These are phyloP conservation scores for Odobenus rosmarus DNA, from an alignment of 2,113 vertebrate species.

Conservation along the genomic window DNA sequence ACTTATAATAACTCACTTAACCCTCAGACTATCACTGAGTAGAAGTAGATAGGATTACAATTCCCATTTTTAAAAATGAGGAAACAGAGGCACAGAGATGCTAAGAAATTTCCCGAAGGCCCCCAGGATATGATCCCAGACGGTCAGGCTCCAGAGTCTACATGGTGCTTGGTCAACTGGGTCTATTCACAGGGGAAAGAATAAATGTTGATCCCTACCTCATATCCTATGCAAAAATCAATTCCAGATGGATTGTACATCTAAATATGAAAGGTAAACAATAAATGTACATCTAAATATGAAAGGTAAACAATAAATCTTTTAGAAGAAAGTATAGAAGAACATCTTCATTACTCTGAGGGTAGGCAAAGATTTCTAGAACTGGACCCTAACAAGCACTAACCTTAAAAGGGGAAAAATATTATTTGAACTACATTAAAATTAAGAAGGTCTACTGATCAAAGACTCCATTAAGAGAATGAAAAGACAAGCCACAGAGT, in stretches of 20 bases:
- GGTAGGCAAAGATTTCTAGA: not conserved
- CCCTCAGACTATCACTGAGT: not conserved
- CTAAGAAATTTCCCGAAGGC: not conserved
- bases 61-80: not conserved
- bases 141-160: not conserved
- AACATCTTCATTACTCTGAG: not conserved
- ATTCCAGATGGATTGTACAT: not conserved
- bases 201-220: not conserved
- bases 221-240: not conserved
- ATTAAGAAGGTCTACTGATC: not conserved
- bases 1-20: not conserved
- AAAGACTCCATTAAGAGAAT: not conserved
- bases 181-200: not conserved
- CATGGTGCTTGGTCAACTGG: too few species aligned
- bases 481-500: not conserved
- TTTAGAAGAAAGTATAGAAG: slow-evolving; percentile 1
- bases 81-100: not conserved
- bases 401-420: not conserved
- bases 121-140: not conserved
- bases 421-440: not conserved
- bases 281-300: not conserved
- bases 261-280: not conserved
- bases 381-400: not conserved
- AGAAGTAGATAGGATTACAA: not conserved
- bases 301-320: not conserved